Evolutionary conservation across 2,113 vertebrate genomes (phyloP), one percentile per base, ranked within the genome.

Genomic region (Riparia riparia): DNA sequence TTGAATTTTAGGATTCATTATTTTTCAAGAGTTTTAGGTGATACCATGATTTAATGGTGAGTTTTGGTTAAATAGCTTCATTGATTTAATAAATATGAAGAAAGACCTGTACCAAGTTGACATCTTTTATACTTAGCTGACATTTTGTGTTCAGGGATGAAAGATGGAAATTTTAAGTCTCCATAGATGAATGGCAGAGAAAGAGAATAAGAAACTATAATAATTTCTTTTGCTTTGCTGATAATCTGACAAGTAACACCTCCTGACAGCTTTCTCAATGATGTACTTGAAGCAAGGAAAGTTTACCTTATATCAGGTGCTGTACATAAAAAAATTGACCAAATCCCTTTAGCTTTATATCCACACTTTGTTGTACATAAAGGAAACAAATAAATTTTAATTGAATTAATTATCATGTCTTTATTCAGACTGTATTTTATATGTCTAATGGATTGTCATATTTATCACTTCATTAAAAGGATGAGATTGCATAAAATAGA

Each of bases 211-310:
- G 32, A 73, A 91, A 73, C 16, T 29, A 9, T 10, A 73, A 60
- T 58, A 21, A 77, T 90, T 94, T 82, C 17, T 29, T 85, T 69
- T 90, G 10, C 25, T 90, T 93, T 64, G 25, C n/a, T 82, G 21
- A 54, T 86, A 49, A 61, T 90, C 31, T 76, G 78, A 45, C 61
- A 89, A 41, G 34, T 69, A 63, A 57, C 28, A 34, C 0, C 2
- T 61, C 70, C 49, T 88, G 71, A 10, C 50, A 81, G 4, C 11
- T 92, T 69, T 32, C 21, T 83, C 41, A 84, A 71, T 49, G 31
- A 74, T 64, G 17, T 50, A 47, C 34, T 58, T 78, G 47, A 74
- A 81, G 22, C 31, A 85, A 68, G 32, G n/a, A 32, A 65, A 74
- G 6, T 64, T 88, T 51, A 7, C 0, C 0, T 47, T 45, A 6